Evolutionary conservation across 64 coral and sea anemone species (phyloP).

Genomic region (Montipora sp.): DNA sequence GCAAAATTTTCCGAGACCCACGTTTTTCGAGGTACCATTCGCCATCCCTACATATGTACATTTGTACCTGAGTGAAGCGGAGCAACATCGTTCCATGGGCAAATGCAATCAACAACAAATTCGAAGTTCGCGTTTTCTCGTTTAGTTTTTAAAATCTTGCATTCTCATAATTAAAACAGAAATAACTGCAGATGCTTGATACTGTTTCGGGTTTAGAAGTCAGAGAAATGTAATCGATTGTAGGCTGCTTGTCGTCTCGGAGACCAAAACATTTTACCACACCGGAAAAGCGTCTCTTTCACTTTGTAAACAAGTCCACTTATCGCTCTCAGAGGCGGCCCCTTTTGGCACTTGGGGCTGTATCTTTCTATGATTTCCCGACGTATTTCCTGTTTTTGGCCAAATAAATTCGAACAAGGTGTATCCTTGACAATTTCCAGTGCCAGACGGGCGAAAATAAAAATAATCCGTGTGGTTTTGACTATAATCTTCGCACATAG

Average conservation of each 20-base stretch:
- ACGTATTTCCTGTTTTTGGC: not conserved
- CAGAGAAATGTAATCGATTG: not conserved
- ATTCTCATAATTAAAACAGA: too few species aligned
- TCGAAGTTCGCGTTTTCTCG: too few species aligned
- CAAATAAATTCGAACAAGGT: not conserved
- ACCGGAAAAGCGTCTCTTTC: constrained; percentile 41
- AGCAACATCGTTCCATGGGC: too few species aligned
- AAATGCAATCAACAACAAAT: too few species aligned
- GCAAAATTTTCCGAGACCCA: too few species aligned
- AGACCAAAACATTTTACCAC: constrained; percentile 7
- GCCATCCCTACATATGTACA: too few species aligned
- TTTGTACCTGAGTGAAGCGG: too few species aligned
- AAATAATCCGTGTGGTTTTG: not conserved
- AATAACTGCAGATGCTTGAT: too few species aligned
- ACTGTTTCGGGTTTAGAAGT: too few species aligned
- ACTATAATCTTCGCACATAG: not conserved
- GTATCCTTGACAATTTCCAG: not conserved
- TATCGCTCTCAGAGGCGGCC: not conserved
- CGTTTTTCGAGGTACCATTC: too few species aligned
- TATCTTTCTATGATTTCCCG: not conserved
- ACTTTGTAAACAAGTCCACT: not conserved
- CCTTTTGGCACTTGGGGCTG: not conserved
- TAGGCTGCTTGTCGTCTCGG: not conserved
- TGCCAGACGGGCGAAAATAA: not conserved
- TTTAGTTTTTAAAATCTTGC: too few species aligned